phyloP scores from a whole-genome alignment of 2,888 invertebrate genomes.

The Noctua janthe region DNA sequence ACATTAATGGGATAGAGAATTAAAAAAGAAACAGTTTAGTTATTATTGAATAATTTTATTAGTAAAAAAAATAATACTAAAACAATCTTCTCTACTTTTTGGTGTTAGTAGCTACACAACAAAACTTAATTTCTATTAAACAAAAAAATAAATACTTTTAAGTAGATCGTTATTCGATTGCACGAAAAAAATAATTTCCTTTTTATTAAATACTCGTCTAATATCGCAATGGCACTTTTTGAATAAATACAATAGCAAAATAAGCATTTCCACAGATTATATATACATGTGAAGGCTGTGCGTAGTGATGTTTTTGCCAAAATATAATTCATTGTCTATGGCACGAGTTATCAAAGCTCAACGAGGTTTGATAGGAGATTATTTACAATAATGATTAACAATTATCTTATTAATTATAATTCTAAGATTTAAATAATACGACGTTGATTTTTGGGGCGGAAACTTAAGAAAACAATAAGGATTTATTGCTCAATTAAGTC shows the following conservation, averaged over 20 bases:
- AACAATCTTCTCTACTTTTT: constrained; percentile 85
- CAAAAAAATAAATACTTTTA: constrained; percentile 83
- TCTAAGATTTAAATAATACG: constrained; percentile 60
- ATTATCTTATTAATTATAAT: constrained; percentile 57
- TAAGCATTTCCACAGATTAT: constrained; percentile 77
- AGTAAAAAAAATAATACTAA: constrained; percentile 82
- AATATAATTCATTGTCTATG: constrained; percentile 79
- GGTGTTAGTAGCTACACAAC: constrained; percentile 88
- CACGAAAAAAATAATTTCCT: constrained; percentile 74
- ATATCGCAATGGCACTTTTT: constrained; percentile 84
- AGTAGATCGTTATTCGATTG: constrained; percentile 80
- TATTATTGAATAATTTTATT: constrained; percentile 73
- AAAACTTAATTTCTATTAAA: constrained; percentile 77
- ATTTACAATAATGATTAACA: constrained; percentile 80
- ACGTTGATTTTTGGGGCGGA: constrained; percentile 35
- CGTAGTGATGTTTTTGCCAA: constrained; percentile 71
- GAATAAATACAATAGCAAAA: constrained; percentile 83
- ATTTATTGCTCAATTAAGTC: constrained; percentile 7
- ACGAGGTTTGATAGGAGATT: constrained; percentile 78
- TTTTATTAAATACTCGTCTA: constrained; percentile 59
- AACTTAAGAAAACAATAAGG: neutral
- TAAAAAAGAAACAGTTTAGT: constrained; percentile 57
- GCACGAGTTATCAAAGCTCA: constrained; percentile 85
- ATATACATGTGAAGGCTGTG: constrained; percentile 73
- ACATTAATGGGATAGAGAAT: neutral